These are phyloP conservation scores for Anorthoa munda DNA, from an alignment of 2,888 invertebrate species.

Conservation along the genomic window DNA sequence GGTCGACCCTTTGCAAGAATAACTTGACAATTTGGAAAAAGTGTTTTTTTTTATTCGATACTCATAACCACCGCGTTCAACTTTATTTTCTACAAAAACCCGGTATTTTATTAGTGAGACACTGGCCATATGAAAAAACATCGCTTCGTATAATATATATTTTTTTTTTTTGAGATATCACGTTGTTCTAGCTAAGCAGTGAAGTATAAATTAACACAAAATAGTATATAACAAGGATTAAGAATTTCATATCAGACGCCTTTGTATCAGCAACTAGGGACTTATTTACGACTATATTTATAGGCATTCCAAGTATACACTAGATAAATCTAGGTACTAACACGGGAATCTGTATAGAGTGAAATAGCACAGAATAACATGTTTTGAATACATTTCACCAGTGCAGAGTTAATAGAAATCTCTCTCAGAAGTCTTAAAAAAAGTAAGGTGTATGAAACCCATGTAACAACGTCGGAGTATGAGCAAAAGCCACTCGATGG, in stretches of 20 bases:
- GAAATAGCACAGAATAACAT: background rate
- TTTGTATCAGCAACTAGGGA: background rate
- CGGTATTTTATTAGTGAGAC: no score
- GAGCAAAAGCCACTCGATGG: constrained; percentile 74
- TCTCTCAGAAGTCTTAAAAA: constrained; percentile 14
- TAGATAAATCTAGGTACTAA: no score
- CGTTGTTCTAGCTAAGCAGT: no score
- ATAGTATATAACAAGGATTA: background rate
- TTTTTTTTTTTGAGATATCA: no score
- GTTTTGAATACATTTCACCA: background rate
- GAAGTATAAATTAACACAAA: background rate
- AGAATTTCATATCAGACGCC: background rate
- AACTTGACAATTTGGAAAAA: no score
- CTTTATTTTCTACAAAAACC: no score
- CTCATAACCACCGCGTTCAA: no score
- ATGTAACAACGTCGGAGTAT: constrained; percentile 36
- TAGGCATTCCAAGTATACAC: background rate
- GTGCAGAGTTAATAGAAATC: background rate
- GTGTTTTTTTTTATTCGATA: no score
- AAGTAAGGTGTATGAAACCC: constrained; percentile 48
- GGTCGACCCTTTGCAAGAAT: no score
- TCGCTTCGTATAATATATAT: no score
- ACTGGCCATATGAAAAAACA: no score
- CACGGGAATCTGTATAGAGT: background rate
- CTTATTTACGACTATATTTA: background rate